Percentiles rank a stretch among this genome's conserved stretches.
These are phyloP conservation scores for Drosophila limbata DNA, from an alignment of 2,888 invertebrate genomes.

Conservation along the genomic window DNA sequence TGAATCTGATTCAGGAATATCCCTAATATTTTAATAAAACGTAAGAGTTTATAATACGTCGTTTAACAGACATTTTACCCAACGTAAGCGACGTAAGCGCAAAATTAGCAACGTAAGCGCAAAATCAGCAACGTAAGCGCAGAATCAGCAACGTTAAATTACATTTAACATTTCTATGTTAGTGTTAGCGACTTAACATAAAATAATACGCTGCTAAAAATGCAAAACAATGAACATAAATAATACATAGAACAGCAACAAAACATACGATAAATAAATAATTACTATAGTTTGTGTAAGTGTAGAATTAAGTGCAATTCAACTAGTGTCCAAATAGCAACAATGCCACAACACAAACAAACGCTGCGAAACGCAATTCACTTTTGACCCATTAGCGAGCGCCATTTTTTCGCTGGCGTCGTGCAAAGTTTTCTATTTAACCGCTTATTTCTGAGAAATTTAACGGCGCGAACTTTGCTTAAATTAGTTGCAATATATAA, in stretches of 20 bases:
- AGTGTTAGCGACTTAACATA: slow-evolving; percentile 39
- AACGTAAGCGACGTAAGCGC: slow-evolving; percentile 7
- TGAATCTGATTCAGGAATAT: no score
- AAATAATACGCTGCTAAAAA: slow-evolving; percentile 39
- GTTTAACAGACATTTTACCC: slow-evolving; percentile 2
- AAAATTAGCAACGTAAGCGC: slow-evolving; percentile 29
- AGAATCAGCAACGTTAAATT: slow-evolving; percentile 14
- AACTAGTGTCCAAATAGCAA: background rate
- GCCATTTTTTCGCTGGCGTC: slow-evolving; percentile 63
- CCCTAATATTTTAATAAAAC: slow-evolving; percentile 3
- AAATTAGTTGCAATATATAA: background rate
- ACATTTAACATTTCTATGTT: slow-evolving; percentile 24
- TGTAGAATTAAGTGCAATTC: slow-evolving; percentile 1
- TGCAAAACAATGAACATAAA: slow-evolving; percentile 55
- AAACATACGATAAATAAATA: slow-evolving; percentile 39
- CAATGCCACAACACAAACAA: background rate
- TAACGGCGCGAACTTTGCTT: background rate
- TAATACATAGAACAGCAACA: slow-evolving; percentile 40
- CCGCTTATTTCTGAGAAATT: background rate
- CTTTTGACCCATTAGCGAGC: slow-evolving; percentile 43
- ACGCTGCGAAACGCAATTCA: slow-evolving; percentile 6
- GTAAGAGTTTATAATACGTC: background rate
- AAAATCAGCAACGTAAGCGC: slow-evolving; percentile 27
- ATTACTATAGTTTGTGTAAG: slow-evolving; percentile 40
- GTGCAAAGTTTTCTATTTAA: slow-evolving; percentile 38